These are phyloP conservation scores for Dipodomys spectabilis DNA, from an alignment of 2,113 vertebrate genomes.

Conservation along the genomic window DNA sequence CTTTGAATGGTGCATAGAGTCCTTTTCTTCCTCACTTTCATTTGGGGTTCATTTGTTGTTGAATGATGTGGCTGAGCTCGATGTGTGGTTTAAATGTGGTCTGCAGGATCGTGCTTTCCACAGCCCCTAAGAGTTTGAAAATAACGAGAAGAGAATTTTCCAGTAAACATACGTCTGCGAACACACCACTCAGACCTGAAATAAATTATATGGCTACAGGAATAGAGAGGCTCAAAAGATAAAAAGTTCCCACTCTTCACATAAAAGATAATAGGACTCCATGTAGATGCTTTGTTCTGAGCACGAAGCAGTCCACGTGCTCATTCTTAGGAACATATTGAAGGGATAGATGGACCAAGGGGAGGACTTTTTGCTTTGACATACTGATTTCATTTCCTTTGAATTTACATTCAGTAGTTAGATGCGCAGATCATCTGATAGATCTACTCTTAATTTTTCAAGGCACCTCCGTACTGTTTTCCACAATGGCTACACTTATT, in stretches of 20 bases:
- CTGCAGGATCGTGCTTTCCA: constrained; percentile 27
- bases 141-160: constrained; percentile 46
- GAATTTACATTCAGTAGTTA: background rate
- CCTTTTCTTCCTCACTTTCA: constrained; percentile 29
- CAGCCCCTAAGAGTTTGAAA: constrained; percentile 8
- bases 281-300: background rate
- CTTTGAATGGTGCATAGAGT: constrained; percentile 20
- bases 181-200: background rate
- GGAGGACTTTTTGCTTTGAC: background rate
- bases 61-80: background rate
- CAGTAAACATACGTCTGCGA: constrained; percentile 42
- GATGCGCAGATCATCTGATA: background rate
- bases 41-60: constrained; percentile 29
- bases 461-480: background rate
- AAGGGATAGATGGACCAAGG: background rate
- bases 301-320: background rate
- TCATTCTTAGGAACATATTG: background rate
- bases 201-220: background rate
- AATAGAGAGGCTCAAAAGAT: background rate
- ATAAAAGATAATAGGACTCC: background rate
- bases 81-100: constrained; percentile 48
- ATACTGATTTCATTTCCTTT: background rate
- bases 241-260: background rate
- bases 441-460: background rate
- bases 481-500: background rate